Conservation (phyloP, 2,113 vertebrate genomes). For the Glaucomys volans region DNA sequence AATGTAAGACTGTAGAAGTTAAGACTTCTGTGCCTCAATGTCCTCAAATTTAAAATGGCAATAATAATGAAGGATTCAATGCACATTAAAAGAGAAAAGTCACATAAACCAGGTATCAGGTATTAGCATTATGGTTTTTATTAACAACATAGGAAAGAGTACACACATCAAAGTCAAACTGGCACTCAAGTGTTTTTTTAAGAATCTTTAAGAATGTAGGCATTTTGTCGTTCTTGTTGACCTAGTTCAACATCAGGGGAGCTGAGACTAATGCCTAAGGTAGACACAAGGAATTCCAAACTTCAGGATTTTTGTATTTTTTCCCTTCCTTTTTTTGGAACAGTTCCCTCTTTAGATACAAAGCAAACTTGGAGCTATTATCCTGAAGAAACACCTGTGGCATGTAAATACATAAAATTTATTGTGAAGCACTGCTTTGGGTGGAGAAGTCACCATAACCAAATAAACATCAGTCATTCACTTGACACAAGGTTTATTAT, state of each 20-base stretch:
- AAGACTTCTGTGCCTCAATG: neutral
- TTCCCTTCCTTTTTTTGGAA: neutral
- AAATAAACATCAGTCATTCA: neutral
- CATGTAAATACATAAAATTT: neutral
- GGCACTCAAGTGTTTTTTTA: neutral
- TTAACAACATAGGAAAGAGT: neutral
- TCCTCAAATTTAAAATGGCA: neutral
- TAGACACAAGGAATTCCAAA: neutral
- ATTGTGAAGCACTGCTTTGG: neutral
- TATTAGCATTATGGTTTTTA: neutral
- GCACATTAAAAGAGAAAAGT: neutral
- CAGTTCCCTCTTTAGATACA: neutral
- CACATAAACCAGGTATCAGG: neutral
- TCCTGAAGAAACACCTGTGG: neutral
- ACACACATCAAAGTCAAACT: neutral
- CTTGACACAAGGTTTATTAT: neutral
- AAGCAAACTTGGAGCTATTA: neutral
- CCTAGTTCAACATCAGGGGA: neutral
- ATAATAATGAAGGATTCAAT: neutral
- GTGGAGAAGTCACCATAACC: neutral
- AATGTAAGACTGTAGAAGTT: neutral
- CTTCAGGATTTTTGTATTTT: neutral
- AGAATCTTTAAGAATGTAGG: constrained; percentile 1
- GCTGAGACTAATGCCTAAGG: neutral
- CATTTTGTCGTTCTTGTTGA: neutral